These are phyloP conservation scores for Micromys minutus DNA, from an alignment of 2,113 vertebrate genomes.

Conservation along the genomic window DNA sequence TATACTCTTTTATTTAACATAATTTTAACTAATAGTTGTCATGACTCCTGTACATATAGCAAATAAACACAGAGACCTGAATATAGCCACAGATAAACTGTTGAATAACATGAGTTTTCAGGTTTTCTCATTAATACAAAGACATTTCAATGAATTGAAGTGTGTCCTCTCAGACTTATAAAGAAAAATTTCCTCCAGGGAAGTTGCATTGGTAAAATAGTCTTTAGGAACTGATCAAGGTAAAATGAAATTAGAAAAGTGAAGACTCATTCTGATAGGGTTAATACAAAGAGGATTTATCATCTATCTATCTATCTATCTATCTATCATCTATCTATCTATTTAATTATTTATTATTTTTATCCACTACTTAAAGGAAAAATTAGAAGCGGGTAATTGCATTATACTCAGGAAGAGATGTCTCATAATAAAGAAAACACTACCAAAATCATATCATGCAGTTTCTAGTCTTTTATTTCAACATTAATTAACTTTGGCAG, in stretches of 20 bases:
- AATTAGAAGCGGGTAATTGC: too few species aligned
- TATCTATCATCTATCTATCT: not conserved
- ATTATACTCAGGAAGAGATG: too few species aligned
- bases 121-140: not conserved
- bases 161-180: not conserved
- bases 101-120: conserved; percentile 20
- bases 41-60: too few species aligned
- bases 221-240: not conserved
- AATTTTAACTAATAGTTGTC: not conserved
- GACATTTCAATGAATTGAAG: not conserved
- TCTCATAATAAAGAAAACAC: too few species aligned
- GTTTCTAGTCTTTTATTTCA: not conserved
- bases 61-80: not conserved
- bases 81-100: conserved; percentile 55
- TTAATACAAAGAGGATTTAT: not conserved
- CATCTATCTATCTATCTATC: too few species aligned
- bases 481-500: not conserved
- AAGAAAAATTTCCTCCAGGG: not conserved
- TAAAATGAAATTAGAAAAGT: not conserved
- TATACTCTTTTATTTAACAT: not conserved
- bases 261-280: not conserved
- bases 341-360: not conserved
- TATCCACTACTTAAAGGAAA: not conserved
- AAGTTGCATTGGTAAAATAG: not conserved
- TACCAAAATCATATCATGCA: too few species aligned